Evolutionary conservation across 2,888 invertebrate species (phyloP).

Genomic region (Gibbula magus): DNA sequence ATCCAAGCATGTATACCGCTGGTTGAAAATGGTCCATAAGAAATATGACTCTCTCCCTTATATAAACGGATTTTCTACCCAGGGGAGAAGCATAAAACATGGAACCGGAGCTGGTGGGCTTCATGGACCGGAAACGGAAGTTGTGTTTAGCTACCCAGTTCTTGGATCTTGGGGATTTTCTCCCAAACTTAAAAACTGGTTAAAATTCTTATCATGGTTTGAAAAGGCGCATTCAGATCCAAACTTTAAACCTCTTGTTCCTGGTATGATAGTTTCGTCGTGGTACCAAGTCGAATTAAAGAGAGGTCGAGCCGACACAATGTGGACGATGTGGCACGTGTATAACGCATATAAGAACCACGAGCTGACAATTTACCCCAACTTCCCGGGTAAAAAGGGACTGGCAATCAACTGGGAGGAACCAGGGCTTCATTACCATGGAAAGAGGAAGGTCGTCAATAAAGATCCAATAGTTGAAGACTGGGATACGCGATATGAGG

Average conservation of each 20-base stretch:
- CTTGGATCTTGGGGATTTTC: slow-evolving; percentile 65
- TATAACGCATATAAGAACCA: slow-evolving; percentile 54
- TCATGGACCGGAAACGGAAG: slow-evolving; percentile 41
- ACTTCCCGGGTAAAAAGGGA: slow-evolving; percentile 46
- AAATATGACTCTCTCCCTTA: slow-evolving; percentile 48
- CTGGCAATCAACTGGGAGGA: slow-evolving; percentile 59
- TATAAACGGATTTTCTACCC: slow-evolving; percentile 57
- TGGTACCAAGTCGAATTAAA: slow-evolving; percentile 57
- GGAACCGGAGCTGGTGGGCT: slow-evolving; percentile 34
- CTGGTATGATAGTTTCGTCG: slow-evolving; percentile 50
- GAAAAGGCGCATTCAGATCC: slow-evolving; percentile 32
- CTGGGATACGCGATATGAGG: slow-evolving; percentile 10
- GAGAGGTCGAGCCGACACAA: slow-evolving; percentile 46
- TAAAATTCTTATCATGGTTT: slow-evolving; percentile 54
- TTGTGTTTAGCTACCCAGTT: slow-evolving; percentile 56
- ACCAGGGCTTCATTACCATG: slow-evolving; percentile 55
- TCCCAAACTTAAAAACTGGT: slow-evolving; percentile 50
- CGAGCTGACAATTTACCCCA: slow-evolving; percentile 54
- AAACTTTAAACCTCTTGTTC: slow-evolving; percentile 55
- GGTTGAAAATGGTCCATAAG: slow-evolving; percentile 57
- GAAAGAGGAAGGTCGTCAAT: background rate
- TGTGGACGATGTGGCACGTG: slow-evolving; percentile 70
- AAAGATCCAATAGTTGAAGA: slow-evolving; percentile 28
- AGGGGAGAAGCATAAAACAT: slow-evolving; percentile 53
- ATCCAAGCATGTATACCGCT: slow-evolving; percentile 59